A percentile compares a stretch with the other conserved stretches of the same genome.
Conservation (phyloP, 2,797 vertebrate genomes). For the Rhynchotus rufescens region DNA sequence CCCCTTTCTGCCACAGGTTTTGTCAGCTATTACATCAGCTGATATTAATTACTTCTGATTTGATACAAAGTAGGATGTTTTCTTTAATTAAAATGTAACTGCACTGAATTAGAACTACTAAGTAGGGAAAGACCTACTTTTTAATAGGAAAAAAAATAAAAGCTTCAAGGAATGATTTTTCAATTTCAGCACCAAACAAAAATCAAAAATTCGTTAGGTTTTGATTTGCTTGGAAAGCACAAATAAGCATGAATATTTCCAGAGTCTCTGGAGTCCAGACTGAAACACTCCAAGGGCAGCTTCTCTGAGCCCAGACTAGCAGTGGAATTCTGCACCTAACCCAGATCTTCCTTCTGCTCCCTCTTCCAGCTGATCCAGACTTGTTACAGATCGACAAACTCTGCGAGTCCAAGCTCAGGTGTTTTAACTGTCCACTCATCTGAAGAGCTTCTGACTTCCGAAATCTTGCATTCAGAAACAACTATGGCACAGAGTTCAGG, state of each 20-base stretch:
- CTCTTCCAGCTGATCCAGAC: neutral
- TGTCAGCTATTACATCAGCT: too few species aligned
- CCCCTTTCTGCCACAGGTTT: neutral
- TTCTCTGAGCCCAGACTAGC: accelerated
- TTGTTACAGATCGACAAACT: neutral
- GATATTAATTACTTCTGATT: neutral
- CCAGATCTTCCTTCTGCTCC: neutral
- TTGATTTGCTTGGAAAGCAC: neutral
- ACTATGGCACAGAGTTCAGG: neutral
- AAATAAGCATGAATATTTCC: neutral
- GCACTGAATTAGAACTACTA: neutral
- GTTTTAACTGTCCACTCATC: neutral
- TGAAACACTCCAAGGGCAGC: neutral
- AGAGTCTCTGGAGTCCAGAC: neutral
- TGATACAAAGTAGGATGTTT: neutral
- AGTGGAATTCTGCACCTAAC: neutral
- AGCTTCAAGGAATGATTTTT: neutral
- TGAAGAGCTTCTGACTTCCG: neutral
- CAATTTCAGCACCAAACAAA: neutral
- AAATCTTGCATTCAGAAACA: neutral
- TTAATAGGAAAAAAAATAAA: neutral
- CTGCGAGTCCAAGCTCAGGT: neutral
- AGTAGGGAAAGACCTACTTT: neutral
- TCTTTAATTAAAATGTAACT: neutral
- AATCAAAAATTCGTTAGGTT: neutral